phyloP scores from a whole-genome alignment of 2,888 invertebrate species.

The Colletes collaris region DNA sequence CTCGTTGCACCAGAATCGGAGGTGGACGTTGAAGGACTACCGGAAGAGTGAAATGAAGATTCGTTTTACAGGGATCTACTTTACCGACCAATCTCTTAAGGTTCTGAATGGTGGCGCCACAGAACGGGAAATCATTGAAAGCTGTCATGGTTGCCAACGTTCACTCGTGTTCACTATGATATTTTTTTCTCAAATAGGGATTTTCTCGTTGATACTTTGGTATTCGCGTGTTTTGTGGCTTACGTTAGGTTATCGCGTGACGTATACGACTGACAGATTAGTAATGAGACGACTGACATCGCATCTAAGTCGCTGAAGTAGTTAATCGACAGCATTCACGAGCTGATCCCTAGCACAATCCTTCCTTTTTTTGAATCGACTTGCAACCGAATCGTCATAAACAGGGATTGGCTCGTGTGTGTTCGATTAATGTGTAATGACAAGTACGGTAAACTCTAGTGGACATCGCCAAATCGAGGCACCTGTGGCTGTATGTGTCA shows the following conservation, averaged over 20 bases:
- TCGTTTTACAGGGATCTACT: neutral
- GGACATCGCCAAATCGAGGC: slow-evolving; percentile 34
- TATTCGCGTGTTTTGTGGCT: slow-evolving; percentile 10
- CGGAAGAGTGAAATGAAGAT: slow-evolving; percentile 20
- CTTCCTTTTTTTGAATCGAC: neutral
- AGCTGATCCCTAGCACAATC: slow-evolving; percentile 22
- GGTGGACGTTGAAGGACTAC: too few relatives aligned
- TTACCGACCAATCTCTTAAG: neutral
- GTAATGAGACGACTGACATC: slow-evolving; percentile 38
- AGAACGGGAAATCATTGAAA: slow-evolving; percentile 2
- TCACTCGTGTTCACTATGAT: too few relatives aligned
- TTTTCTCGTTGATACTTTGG: slow-evolving; percentile 39
- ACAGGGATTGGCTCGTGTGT: slow-evolving; percentile 8
- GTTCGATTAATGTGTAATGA: slow-evolving; percentile 43
- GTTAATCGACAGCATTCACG: slow-evolving; percentile 32
- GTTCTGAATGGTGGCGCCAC: slow-evolving; percentile 34
- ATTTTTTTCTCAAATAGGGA: slow-evolving; percentile 31
- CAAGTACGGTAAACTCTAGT: slow-evolving; percentile 27
- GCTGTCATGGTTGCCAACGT: slow-evolving; percentile 12
- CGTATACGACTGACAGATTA: slow-evolving; percentile 58
- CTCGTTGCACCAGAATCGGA: neutral
- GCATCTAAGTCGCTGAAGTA: slow-evolving; percentile 26
- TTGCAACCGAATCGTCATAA: slow-evolving; percentile 11
- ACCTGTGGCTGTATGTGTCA: slow-evolving; percentile 38
- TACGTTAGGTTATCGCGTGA: slow-evolving; percentile 43